Conservation (phyloP, 2,888 invertebrate species). For the Germaria angustata region DNA sequence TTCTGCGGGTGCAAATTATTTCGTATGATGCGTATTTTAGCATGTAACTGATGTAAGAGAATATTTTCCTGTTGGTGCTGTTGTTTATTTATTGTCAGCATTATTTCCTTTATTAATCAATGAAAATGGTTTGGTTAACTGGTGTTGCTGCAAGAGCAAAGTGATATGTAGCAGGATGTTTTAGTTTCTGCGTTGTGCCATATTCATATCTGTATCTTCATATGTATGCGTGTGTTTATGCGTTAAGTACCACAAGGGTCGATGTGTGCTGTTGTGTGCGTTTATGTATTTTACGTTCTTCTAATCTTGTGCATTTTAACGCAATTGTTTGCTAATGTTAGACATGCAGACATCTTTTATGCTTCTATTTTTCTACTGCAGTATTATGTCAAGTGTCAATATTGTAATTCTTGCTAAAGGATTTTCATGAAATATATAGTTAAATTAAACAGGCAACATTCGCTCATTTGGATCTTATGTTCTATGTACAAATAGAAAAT, state of each 20-base stretch:
- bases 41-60: conserved; percentile 40
- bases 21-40: conserved; percentile 1
- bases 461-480: too few relatives aligned
- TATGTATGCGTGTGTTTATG: not conserved
- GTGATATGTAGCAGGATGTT: conserved; percentile 20
- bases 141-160: conserved; percentile 1
- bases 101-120: conserved; percentile 59
- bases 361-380: conserved; percentile 49
- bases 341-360: conserved; percentile 37
- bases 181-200: conserved; percentile 2
- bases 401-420: conserved; percentile 5
- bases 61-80: conserved; percentile 38
- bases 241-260: not conserved
- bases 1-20: conserved; percentile 16
- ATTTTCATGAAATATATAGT: conserved; percentile 22
- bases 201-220: too few relatives aligned
- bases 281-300: conserved; percentile 27
- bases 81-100: conserved; percentile 58
- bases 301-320: conserved; percentile 65
- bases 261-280: not conserved
- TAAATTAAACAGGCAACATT: too few relatives aligned
- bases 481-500: too few relatives aligned
- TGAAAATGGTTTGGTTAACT: conserved; percentile 1
- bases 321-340: conserved; percentile 54
- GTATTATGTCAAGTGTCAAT: conserved; percentile 65